A percentile compares a stretch with the other conserved stretches of the same genome.
These are phyloP conservation scores for Falcaria lacertinaria DNA, from an alignment of 2,888 invertebrate species.

Conservation along the genomic window DNA sequence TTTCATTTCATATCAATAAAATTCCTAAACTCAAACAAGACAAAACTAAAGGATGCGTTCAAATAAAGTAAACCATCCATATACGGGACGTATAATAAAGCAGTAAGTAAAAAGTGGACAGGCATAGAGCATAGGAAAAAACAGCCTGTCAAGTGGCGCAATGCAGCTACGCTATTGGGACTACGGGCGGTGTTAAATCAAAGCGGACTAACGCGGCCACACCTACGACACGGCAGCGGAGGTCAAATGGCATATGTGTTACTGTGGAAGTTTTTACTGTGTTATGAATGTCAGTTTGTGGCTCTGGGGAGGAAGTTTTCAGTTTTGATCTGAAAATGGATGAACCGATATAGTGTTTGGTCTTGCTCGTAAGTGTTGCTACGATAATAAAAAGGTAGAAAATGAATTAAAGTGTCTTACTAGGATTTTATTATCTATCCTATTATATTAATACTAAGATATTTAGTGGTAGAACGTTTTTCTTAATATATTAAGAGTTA, in stretches of 20 bases:
- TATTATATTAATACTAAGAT: too few relatives aligned
- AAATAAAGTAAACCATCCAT: background rate
- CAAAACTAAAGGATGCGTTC: background rate
- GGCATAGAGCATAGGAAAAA: slow-evolving; percentile 11
- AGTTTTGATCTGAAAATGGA: background rate
- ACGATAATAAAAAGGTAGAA: too few relatives aligned
- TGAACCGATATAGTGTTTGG: too few relatives aligned
- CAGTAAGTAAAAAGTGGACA: background rate
- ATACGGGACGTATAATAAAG: background rate
- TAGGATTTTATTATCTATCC: too few relatives aligned
- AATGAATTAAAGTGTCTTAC: too few relatives aligned
- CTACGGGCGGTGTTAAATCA: slow-evolving; percentile 28
- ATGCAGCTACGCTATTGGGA: slow-evolving; percentile 32
- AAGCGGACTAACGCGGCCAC: slow-evolving; percentile 18
- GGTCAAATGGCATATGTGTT: background rate
- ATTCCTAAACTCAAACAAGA: too few relatives aligned
- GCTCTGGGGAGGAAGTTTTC: background rate
- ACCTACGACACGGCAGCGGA: slow-evolving; percentile 2
- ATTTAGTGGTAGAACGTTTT: too few relatives aligned
- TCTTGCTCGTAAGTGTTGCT: too few relatives aligned
- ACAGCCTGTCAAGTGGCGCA: slow-evolving; percentile 28
- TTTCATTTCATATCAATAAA: too few relatives aligned
- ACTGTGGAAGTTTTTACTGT: background rate
- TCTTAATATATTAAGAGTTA: too few relatives aligned
- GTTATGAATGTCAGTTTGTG: background rate